Evolutionary conservation across 2,888 invertebrate genomes (phyloP).

Genomic region (Scaptomyza cyrtandrae): DNA sequence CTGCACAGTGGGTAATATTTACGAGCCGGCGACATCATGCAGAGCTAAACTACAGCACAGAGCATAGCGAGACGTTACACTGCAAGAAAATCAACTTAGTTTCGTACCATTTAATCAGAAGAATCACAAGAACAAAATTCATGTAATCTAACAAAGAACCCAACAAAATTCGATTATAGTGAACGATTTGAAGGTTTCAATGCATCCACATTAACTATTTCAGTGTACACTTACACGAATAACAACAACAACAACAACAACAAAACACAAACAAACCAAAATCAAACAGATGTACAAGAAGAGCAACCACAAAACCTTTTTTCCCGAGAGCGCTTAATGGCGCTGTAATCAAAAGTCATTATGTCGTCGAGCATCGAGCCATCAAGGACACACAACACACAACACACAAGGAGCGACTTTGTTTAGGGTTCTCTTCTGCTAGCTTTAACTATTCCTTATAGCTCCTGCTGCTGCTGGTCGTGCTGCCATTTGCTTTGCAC

Average conservation of each 20-base stretch:
- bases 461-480: no score
- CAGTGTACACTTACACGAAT: not conserved
- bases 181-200: not conserved
- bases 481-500: constrained; percentile 61
- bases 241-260: no score
- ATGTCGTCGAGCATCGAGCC: constrained; percentile 59
- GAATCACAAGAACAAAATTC: not conserved
- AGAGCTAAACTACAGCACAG: constrained; percentile 14
- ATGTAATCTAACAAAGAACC: not conserved
- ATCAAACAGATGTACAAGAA: constrained; percentile 73
- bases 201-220: not conserved
- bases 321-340: constrained; percentile 63
- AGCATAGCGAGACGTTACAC: no score
- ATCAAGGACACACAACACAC: constrained; percentile 64
- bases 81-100: not conserved
- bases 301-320: constrained; percentile 29
- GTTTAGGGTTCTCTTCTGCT: no score
- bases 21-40: constrained; percentile 56
- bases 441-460: no score
- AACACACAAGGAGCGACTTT: not conserved
- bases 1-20: constrained; percentile 61
- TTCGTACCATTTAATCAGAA: no score
- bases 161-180: not conserved
- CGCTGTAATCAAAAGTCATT: constrained; percentile 79
- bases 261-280: constrained; percentile 31